phyloP scores from a whole-genome alignment of 1,140 invertebrate species.

The Phthorimaea operculella region DNA sequence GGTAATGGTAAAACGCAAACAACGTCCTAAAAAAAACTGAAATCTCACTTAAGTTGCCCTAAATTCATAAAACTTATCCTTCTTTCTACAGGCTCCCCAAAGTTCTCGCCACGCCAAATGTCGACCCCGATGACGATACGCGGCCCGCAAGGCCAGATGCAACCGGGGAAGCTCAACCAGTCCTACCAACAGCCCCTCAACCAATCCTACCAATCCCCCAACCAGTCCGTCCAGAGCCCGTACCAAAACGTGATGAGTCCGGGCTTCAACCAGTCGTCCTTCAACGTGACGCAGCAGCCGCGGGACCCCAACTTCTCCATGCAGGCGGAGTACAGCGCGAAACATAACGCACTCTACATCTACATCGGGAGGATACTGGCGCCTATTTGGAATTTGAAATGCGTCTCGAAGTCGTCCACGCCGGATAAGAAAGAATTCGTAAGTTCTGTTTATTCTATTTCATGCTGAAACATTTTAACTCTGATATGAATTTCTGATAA shows the following conservation, averaged over 20 bases:
- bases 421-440: constrained; percentile 72
- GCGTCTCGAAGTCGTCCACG: constrained; percentile 72
- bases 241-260: constrained; percentile 46
- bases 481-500: too few species aligned
- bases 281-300: constrained; percentile 46
- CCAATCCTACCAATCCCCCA: constrained; percentile 39
- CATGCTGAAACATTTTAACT: neutral
- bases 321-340: constrained; percentile 79
- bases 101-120: constrained; percentile 63
- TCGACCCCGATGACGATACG: constrained; percentile 61
- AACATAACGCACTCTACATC: constrained; percentile 94
- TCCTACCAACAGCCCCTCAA: constrained; percentile 44
- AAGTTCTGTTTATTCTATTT: constrained; percentile 33
- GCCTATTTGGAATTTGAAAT: constrained; percentile 82
- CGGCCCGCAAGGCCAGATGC: constrained; percentile 45
- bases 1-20: too few species aligned
- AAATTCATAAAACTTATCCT: neutral
- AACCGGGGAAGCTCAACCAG: constrained; percentile 41
- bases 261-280: constrained; percentile 50
- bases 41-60: too few species aligned
- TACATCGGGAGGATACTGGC: constrained; percentile 88
- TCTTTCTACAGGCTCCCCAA: constrained; percentile 49
- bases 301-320: constrained; percentile 48
- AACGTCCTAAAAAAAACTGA: too few species aligned
- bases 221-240: constrained; percentile 38